Conservation (phyloP, 1,140 invertebrate genomes). For the Cyphomyrmex costatus region DNA sequence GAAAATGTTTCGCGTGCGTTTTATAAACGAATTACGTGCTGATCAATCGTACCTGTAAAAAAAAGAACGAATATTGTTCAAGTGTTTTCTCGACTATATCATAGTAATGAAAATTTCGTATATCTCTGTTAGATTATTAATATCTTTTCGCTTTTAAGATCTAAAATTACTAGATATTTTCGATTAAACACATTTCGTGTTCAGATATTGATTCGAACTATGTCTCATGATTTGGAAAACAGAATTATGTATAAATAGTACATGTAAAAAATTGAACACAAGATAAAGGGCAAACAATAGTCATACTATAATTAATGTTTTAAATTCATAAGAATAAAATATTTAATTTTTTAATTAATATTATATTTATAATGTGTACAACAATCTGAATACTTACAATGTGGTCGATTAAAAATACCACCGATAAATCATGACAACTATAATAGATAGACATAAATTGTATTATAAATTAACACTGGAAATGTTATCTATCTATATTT, state of each 20-base stretch:
- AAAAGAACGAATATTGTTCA: constrained; percentile 1
- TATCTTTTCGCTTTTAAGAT: neutral
- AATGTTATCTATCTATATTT: neutral
- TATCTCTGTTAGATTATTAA: neutral
- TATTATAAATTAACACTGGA: constrained; percentile 1
- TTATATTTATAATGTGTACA: neutral
- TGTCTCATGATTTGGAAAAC: neutral
- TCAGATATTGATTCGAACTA: neutral
- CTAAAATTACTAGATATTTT: neutral
- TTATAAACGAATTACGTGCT: constrained; percentile 43
- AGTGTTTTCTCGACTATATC: constrained; percentile 34
- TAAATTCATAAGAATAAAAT: neutral
- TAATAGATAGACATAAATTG: neutral
- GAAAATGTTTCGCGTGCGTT: constrained; percentile 44
- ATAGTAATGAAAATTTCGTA: constrained; percentile 11
- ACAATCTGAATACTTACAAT: neutral
- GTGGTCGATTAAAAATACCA: neutral
- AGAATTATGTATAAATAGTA: neutral
- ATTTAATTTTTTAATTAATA: neutral
- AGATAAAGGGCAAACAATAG: neutral
- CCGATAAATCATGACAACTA: neutral
- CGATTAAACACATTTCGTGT: neutral
- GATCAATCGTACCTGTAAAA: constrained; percentile 42
- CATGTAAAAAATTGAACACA: neutral
- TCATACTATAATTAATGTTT: neutral